Conservation (phyloP, 1,140 invertebrate genomes). For the Aphaenogaster floridana region DNA sequence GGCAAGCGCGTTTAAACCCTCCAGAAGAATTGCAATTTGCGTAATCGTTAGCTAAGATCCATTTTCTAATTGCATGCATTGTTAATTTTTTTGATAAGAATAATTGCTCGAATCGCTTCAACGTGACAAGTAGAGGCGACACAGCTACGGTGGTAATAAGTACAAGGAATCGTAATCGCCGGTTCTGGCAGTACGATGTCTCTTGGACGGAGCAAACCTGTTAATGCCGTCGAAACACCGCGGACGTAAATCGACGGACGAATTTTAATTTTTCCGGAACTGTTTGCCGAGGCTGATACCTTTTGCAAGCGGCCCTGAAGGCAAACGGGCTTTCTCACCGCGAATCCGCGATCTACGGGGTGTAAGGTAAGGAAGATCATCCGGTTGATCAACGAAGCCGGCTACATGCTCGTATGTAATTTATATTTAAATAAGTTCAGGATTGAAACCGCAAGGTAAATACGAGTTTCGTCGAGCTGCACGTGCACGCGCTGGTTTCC, state of each 20-base stretch:
- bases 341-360: slow-evolving; percentile 49
- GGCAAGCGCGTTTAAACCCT: not conserved
- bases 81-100: slow-evolving; percentile 11
- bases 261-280: not conserved
- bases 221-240: not conserved
- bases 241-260: not conserved
- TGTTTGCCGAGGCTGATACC: not conserved
- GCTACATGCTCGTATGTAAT: slow-evolving; percentile 78
- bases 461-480: slow-evolving; percentile 71
- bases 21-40: slow-evolving; percentile 41
- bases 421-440: slow-evolving; percentile 85
- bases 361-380: slow-evolving; percentile 54
- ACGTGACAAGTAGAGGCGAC: not conserved
- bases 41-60: slow-evolving; percentile 15
- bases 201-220: not conserved
- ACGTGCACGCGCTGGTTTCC: slow-evolving; percentile 68
- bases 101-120: not conserved
- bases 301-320: slow-evolving; percentile 10
- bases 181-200: not conserved
- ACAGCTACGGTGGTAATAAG: not conserved
- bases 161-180: not conserved
- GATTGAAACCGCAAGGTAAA: slow-evolving; percentile 84
- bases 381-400: slow-evolving; percentile 66
- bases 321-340: slow-evolving; percentile 54
- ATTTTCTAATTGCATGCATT: slow-evolving; percentile 31